Percentiles rank a stretch among this genome's conserved stretches.
phyloP scores from a whole-genome alignment of 2,113 vertebrate genomes.

The Stercorarius parasiticus region DNA sequence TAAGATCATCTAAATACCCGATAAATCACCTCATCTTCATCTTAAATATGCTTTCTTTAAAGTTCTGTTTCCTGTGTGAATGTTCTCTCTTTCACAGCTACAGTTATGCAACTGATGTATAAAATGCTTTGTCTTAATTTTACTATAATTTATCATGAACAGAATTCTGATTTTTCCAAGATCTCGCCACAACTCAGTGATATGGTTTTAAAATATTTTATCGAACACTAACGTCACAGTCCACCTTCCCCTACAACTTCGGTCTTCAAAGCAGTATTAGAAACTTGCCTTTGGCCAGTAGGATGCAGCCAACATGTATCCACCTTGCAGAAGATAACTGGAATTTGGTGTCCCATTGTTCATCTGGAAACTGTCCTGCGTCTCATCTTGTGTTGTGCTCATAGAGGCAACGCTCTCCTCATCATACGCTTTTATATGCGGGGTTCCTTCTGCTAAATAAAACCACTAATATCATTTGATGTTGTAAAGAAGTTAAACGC shows the following conservation, averaged over 20 bases:
- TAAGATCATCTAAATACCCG: not conserved
- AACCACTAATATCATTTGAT: not conserved
- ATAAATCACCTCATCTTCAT: not conserved
- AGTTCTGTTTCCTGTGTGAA: not conserved
- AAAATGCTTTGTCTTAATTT: not conserved
- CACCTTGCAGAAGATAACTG: conserved; percentile 85
- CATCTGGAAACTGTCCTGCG: conserved; percentile 87
- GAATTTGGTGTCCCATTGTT: conserved; percentile 88
- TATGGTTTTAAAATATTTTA: not conserved
- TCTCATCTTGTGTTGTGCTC: conserved; percentile 91
- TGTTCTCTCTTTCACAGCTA: not conserved
- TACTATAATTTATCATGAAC: not conserved
- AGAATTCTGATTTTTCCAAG: not conserved
- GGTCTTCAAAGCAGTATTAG: not conserved
- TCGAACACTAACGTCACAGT: not conserved
- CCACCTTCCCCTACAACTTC: not conserved
- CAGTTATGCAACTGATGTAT: not conserved
- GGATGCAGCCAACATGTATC: conserved; percentile 93
- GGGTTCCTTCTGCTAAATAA: conserved; percentile 76
- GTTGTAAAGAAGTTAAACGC: not conserved
- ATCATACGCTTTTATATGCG: conserved; percentile 89
- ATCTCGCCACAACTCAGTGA: not conserved
- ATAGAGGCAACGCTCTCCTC: conserved; percentile 95
- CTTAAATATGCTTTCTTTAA: not conserved
- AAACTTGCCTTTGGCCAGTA: conserved; percentile 95